These are phyloP conservation scores for Schizopygopsis pylzovi DNA, from an alignment of 2,797 vertebrate genomes.

Conservation along the genomic window DNA sequence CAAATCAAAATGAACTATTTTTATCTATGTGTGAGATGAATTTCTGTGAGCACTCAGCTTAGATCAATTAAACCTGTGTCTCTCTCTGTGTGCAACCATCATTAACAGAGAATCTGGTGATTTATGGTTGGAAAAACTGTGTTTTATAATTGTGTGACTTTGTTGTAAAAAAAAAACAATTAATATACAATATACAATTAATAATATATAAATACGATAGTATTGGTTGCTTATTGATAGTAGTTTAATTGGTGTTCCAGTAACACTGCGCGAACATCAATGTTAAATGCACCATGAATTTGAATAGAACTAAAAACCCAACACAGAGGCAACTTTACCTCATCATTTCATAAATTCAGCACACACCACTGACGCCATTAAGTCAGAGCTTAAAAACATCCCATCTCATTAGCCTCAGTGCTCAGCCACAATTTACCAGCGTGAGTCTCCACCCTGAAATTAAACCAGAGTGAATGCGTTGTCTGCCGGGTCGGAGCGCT, in stretches of 20 bases:
- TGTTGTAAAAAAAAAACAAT: neutral
- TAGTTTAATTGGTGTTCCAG: neutral
- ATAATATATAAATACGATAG: no score
- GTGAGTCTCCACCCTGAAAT: conserved; percentile 43
- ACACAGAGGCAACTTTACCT: neutral
- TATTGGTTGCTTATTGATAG: no score
- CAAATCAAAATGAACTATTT: neutral
- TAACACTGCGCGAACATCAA: neutral
- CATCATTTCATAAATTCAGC: conserved; percentile 1
- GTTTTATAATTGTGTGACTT: neutral
- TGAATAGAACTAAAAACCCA: neutral
- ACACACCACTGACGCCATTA: neutral
- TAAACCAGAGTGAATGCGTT: conserved; percentile 18
- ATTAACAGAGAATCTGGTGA: neutral
- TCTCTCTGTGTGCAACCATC: neutral
- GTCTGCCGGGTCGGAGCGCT: neutral
- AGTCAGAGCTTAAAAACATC: conserved; percentile 15
- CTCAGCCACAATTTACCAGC: conserved; percentile 32
- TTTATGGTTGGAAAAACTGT: neutral
- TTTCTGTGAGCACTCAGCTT: neutral
- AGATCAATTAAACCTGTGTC: neutral
- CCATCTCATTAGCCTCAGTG: conserved; percentile 11
- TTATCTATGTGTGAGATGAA: neutral
- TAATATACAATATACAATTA: neutral
- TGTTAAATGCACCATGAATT: neutral